Percentiles rank a stretch among this genome's conserved stretches.
Conservation (phyloP, 1,140 invertebrate species). For the Saxidomus purpurata region DNA sequence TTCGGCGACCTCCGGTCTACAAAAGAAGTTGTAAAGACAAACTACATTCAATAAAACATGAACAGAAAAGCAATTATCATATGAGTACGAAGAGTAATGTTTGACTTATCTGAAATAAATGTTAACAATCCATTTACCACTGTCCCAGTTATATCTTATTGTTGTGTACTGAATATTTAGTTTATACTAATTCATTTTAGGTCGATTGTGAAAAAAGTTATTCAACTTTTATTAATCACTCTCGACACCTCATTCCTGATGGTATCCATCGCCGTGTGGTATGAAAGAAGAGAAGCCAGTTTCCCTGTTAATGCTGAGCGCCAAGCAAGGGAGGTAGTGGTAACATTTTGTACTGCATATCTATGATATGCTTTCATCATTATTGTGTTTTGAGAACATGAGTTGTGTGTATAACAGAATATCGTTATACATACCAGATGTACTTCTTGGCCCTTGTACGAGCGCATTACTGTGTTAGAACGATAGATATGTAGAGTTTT, state of each 20-base stretch:
- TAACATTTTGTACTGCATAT: not conserved
- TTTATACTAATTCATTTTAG: no score
- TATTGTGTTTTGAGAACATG: not conserved
- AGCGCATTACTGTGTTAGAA: not conserved
- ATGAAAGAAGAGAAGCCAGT: not conserved
- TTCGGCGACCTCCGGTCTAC: conserved; percentile 65
- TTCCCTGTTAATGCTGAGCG: not conserved
- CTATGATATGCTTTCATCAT: not conserved
- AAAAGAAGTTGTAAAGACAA: not conserved
- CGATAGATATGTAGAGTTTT: not conserved
- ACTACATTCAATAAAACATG: not conserved
- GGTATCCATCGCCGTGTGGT: no score
- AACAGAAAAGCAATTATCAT: no score
- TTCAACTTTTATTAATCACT: no score
- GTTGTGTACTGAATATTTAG: no score
- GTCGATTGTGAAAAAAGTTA: no score
- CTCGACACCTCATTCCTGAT: no score
- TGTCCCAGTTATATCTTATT: not conserved
- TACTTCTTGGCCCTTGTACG: not conserved
- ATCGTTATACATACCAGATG: not conserved
- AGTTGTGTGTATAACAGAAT: not conserved
- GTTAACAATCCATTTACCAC: not conserved
- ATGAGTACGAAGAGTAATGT: no score
- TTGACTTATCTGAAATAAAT: not conserved
- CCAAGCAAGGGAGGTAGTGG: not conserved